Evolutionary conservation across 2,888 invertebrate species (phyloP), one percentile per base, ranked within the genome.

Genomic region (Drosophila bunnanda): DNA sequence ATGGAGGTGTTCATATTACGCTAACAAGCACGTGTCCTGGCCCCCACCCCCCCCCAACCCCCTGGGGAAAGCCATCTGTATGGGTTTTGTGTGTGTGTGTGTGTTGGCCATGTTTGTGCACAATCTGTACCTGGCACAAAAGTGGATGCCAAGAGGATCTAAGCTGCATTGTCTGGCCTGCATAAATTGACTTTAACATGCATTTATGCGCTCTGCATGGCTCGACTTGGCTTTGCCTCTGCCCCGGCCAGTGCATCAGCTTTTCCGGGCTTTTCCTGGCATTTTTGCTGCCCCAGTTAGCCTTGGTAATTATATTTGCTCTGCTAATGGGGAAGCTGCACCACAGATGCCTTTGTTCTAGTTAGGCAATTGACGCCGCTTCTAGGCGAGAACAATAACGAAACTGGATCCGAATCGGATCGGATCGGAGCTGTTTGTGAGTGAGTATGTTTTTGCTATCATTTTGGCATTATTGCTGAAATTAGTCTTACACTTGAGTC

Each of bases 221-320:
- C 48, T 32, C 36, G 30, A 7, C 69, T 17, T 17, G 39, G 39
- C 39, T 25, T 22, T n/a, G 62, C 36, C 46, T 17, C 15, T 43
- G 20, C 15, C 43, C 32, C 10, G 43, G 50, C 44, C 44, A 8
- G 9, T 15, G 44, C 25, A 22, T 44, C 2, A 13, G 44, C 34
- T 69, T 62, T 65, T 44, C 66, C 44, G 44, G 43, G 50, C 59
- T 68, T 36, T 52, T 59, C 38, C 53, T 57, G 54, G 54, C 74
- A 57, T 75, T 60, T 74, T 57, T 71, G 71, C 58, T 80, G 89
- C 70, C 87, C 87, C 68, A 72, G 72, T 75, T 72, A 84, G 87
- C 65, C 72, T 61, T 72, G 53, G 85, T 79, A 87, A 89, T 83
- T 83, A 89, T 89, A 77, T 89, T 87, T 82, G 70, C 85, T 74